Percentiles rank a stretch among this genome's conserved stretches.
These are phyloP conservation scores for Galago senegalensis DNA, from an alignment of 2,797 vertebrate species.

Conservation along the genomic window DNA sequence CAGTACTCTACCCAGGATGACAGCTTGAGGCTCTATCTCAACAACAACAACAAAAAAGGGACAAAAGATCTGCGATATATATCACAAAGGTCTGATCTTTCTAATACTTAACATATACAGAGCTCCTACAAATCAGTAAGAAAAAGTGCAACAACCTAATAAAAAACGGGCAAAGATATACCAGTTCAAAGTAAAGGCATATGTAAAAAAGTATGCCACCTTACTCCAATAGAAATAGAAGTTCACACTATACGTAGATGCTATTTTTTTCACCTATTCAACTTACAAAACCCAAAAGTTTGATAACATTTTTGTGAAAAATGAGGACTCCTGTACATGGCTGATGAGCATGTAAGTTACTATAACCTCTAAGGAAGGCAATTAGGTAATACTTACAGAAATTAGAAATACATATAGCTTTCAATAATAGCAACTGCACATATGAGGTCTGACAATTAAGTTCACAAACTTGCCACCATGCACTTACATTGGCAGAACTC, in stretches of 20 bases:
- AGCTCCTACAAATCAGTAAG: neutral
- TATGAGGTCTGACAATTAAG: no score
- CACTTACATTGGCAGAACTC: no score
- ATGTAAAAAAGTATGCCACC: neutral
- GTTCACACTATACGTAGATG: neutral
- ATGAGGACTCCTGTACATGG: neutral
- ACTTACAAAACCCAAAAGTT: neutral
- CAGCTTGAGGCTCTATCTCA: no score
- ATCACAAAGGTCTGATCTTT: neutral
- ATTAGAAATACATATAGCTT: neutral
- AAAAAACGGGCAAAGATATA: neutral
- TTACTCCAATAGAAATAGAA: neutral
- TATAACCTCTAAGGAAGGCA: neutral
- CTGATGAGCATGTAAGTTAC: neutral
- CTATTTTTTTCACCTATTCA: neutral
- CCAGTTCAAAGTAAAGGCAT: neutral
- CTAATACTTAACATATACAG: neutral
- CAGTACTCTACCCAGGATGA: no score
- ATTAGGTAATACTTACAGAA: neutral
- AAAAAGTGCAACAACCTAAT: neutral
- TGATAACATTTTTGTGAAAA: slow-evolving; percentile 27
- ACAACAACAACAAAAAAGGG: neutral
- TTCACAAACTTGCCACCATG: no score
- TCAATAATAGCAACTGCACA: neutral
- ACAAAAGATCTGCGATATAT: neutral